These are phyloP conservation scores for Sarcophaga peregrina DNA, from an alignment of 1,140 invertebrate genomes.

Conservation along the genomic window DNA sequence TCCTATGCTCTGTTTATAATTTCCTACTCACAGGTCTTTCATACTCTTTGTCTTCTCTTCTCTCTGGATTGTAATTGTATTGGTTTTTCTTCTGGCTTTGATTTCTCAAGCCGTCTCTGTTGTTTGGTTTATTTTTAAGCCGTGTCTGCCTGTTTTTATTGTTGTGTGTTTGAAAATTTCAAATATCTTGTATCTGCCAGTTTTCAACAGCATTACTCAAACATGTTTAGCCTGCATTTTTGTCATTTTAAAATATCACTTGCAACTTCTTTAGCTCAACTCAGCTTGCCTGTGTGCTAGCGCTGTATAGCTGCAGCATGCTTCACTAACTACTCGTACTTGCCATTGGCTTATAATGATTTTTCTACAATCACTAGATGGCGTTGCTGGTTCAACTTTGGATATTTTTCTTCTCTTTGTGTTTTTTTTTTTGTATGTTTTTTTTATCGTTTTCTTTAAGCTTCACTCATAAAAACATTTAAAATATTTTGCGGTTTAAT, in stretches of 20 bases:
- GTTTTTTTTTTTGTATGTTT: not conserved
- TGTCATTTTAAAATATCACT: constrained; percentile 41
- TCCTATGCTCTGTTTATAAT: not conserved
- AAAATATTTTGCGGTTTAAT: constrained; percentile 37
- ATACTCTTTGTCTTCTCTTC: not conserved
- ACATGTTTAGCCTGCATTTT: constrained; percentile 34
- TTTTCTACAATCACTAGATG: constrained; percentile 6
- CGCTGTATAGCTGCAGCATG: not conserved
- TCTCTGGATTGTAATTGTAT: not conserved
- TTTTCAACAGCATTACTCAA: constrained; percentile 42
- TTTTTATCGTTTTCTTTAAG: not conserved
- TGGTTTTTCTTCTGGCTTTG: not conserved
- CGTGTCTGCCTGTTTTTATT: not conserved
- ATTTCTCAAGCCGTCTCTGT: not conserved
- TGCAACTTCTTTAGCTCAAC: constrained; percentile 3
- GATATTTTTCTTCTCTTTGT: not conserved
- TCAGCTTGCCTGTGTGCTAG: not conserved
- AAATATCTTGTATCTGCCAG: constrained; percentile 41
- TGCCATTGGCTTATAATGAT: not conserved
- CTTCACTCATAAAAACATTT: constrained; percentile 25
- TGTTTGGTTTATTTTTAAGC: not conserved
- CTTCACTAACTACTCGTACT: not conserved
- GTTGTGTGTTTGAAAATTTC: constrained; percentile 29
- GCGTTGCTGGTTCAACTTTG: not conserved
- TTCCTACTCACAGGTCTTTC: not conserved